Base-by-base conservation (phyloP, 2,888 invertebrate species). In the Drosophila quinaria region DNA sequence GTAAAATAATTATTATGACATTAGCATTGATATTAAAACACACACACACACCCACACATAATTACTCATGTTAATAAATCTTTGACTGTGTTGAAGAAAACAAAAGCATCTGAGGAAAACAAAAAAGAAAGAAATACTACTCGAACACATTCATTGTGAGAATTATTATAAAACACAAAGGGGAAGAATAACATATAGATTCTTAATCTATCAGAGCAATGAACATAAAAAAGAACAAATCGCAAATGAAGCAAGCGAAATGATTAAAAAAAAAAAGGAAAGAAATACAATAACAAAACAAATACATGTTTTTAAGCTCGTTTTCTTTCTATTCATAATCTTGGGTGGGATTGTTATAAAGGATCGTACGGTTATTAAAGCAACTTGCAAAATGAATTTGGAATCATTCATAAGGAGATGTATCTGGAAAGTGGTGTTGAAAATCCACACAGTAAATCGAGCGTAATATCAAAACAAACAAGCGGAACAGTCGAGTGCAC, bases 1-100 rank as follows among this genome's bases (percentile, higher is more conserved):
- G 81, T 80, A 71, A 84, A 72, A 71, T 73, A 78, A 83, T 80
- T 78, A 80, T 83, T 83, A 78, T 72, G 71, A 71, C 77, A 81
- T 80, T 80, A 58, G 56, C 54, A 75, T 72, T 79, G 69, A 75
- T 70, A 75, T 74, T 74, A 56, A 50, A 61, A 56, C 39, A 31
- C 47, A 49, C 8, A 56, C 44, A 79, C 22, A 49, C 29, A 73
- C 17, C 59, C 59, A 76, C 44, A 79, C 22, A 49, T 31, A 73
- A n/a, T 59, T 55, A 76, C 64, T 58, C 54, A 64, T 71, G 70
- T 79, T 63, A 64, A 71, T 37, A 72, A 50, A 54, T 69, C 49
- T 63, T 69, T 70, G 84, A 76, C 64, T 66, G 46, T 56, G 70
- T 72, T 74, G 35, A 46, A 56, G 46, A 58, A 35, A 22, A 58